Base-by-base conservation (phyloP, 2,113 vertebrate species). In the Panthera leo region DNA sequence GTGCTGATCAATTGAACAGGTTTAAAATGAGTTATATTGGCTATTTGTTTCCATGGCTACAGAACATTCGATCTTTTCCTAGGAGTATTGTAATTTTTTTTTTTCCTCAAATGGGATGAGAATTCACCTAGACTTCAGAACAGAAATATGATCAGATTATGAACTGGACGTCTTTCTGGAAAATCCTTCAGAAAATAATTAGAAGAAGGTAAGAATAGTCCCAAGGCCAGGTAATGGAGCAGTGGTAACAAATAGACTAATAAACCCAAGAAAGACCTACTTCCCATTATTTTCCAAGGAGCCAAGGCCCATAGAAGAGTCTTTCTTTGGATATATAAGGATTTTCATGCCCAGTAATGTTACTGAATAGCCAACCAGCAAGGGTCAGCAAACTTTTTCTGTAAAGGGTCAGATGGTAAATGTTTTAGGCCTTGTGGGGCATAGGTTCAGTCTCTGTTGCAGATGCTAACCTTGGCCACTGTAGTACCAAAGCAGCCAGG, bases 111-210 rank as follows among this genome's bases (percentile, higher is more conserved):
- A 36, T 71, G 36, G 63, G 23, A 45, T 93, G 31, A 31, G 36
- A 73, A 58, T 92, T 7, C 18, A 21, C 84, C n/a, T 85, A 85
- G 71, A 93, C 73, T 93, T 85, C 65, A 95, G 70, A 95, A 73
- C 7, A 85, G 53, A 89, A 15, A 85, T 71, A n/a, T 48, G 29
- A 85, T 89, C 53, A 71, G 29, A 71, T 89, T 92, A 71, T 89
- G 19, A 79, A 89, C 10, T 73, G 16, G 25, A 51, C 31, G 10
- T 80, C n/a, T 93, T 89, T 39, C 34, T 27, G 23, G 67, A 36
- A 73, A 67, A 34, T 39, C 7, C 27, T 85, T 95, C 45, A 85
- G 31, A 90, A 95, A 85, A 93, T 67, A 89, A 63, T 63, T 63
- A 94, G 29, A 29, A 90, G 34, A 68, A 63, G 3, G 2, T 92